Percentiles rank a stretch among this genome's conserved stretches.
Conservation (phyloP, 2,797 vertebrate species). For the Smutsia temminckii region DNA sequence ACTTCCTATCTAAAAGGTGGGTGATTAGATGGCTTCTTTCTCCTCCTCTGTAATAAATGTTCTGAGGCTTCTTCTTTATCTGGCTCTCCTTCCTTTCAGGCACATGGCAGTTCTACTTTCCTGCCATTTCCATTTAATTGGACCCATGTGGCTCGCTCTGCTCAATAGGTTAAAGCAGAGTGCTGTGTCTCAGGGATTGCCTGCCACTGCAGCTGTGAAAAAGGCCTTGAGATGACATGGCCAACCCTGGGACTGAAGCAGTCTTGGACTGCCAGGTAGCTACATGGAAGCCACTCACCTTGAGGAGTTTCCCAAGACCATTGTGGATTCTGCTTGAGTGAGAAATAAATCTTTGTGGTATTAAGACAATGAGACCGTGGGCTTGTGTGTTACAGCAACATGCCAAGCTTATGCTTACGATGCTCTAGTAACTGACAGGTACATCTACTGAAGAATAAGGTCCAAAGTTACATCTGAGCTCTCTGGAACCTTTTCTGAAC, state of each 20-base stretch:
- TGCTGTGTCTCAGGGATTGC: background rate
- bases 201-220: too few species aligned
- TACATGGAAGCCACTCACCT: background rate
- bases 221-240: background rate
- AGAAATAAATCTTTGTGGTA: background rate
- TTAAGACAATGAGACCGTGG: background rate
- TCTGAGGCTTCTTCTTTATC: too few species aligned
- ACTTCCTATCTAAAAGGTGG: background rate
- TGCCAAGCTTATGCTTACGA: background rate
- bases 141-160: background rate
- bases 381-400: background rate
- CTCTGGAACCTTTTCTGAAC: background rate
- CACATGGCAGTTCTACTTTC: background rate
- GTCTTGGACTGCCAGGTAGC: background rate
- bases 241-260: background rate
- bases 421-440: background rate
- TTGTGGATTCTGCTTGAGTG: background rate
- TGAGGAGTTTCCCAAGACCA: background rate
- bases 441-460: background rate
- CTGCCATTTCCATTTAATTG: background rate
- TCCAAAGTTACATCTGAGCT: background rate
- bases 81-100: background rate
- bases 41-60: background rate
- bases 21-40: background rate
- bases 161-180: background rate